Evolutionary conservation across 53 echinoderm and acorn worm species (phyloP), one percentile per base, ranked within the genome.

Genomic region (Zoroaster sp.): DNA sequence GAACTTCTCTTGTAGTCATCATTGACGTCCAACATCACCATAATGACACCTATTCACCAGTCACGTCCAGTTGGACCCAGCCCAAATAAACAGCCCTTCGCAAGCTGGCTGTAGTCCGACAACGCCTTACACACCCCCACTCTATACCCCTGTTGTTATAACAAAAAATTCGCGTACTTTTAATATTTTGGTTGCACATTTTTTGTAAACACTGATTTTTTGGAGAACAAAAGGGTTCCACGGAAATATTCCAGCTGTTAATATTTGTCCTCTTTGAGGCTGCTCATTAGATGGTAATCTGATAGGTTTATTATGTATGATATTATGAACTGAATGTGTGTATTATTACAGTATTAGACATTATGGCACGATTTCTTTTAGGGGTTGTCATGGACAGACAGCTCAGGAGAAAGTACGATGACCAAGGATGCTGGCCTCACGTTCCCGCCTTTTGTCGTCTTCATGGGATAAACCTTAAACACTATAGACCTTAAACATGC

Each of bases 161-260:
- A 74, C 42, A 44, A 74, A 74, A 39, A 8, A 4, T 18, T 34
- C 25, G 47, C 25, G 10, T 44, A 41, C 44, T 76, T 30, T 3
- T 31, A 28, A 76, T 47, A 76, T 13, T 76, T 47, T 43, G 28
- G 13, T 4, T 40, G 20, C 45, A 14, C 32, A 15, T 34, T 76
- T 30, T 76, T 28, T 45, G 47, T 2, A 47, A 31, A 47, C 7
- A 33, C 2, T 46, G 47, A 28, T 47, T 33, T 47, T 10, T 20
- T 30, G 66, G 44, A 17, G 69, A 42, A 83, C 83, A 83, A 83
- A 68, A 83, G 69, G 25, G 36, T 63, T 2, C 44, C 54, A 66
- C 33, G 81, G 83, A 83, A 83, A 43, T 14, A 43, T 43, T 45
- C 83, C 83, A 83, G 83, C 83, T 83, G 83, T 68, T 43, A 14